A percentile compares a stretch with the other conserved stretches of the same genome.
Evolutionary conservation across 23 tunicate genomes (phyloP).

Genomic region (Halocynthia aurantium): DNA sequence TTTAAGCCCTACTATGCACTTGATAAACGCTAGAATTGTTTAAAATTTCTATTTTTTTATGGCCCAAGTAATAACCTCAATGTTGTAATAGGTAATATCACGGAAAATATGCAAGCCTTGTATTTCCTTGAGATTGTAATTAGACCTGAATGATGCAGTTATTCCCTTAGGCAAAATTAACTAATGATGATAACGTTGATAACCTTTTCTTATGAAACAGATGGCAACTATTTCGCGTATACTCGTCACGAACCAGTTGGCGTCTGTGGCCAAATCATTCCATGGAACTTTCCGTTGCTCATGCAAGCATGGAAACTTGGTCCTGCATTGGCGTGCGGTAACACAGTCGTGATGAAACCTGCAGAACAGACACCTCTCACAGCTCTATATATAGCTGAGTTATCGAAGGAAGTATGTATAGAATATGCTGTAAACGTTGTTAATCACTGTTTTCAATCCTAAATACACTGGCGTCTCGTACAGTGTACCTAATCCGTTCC

Average conservation of each 20-base stretch:
- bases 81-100: too few relatives aligned
- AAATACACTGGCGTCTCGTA: not conserved
- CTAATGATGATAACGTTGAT: not conserved
- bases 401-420: constrained; percentile 59
- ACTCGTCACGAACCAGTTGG: constrained; percentile 92
- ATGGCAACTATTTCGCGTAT: constrained; percentile 64
- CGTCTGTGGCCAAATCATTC: constrained; percentile 93
- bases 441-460: not conserved
- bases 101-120: too few relatives aligned
- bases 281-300: constrained; percentile 96
- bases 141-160: too few relatives aligned
- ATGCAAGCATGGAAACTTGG: constrained; percentile 99
- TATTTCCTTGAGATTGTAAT: too few relatives aligned
- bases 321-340: constrained; percentile 82
- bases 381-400: constrained; percentile 72
- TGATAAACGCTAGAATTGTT: too few relatives aligned
- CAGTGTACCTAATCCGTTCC: too few relatives aligned
- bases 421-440: not conserved
- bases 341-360: constrained; percentile 95
- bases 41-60: not conserved
- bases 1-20: not conserved
- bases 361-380: constrained; percentile 99
- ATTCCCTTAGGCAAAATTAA: too few relatives aligned
- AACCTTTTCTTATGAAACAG: constrained; percentile 4
- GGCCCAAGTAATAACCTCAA: too few relatives aligned